Percentiles rank a stretch among this genome's conserved stretches.
Conservation (phyloP, 2,113 vertebrate species). For the Corapipo altera region DNA sequence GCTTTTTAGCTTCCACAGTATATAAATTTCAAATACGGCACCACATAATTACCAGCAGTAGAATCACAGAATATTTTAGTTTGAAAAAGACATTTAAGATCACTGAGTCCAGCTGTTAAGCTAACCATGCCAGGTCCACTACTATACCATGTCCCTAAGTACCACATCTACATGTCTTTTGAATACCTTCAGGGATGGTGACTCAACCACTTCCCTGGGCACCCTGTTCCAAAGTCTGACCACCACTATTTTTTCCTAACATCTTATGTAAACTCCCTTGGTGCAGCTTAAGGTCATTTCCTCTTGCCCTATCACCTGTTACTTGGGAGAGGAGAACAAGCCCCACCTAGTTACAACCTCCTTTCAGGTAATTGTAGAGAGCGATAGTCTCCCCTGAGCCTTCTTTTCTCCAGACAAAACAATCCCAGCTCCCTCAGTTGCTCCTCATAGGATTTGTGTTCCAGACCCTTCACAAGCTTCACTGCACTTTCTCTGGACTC, state of each 20-base stretch:
- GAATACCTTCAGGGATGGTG: rapidly evolving
- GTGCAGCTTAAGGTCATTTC: neutral
- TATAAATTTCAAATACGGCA: neutral
- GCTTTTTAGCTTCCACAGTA: neutral
- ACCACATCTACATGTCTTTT: neutral
- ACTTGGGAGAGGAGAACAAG: neutral
- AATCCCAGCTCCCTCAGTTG: neutral
- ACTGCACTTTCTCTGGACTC: neutral
- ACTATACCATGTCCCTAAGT: neutral
- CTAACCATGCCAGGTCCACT: neutral
- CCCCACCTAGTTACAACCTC: neutral
- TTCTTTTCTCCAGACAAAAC: neutral
- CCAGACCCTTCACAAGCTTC: neutral
- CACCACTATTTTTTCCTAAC: neutral
- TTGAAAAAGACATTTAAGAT: neutral
- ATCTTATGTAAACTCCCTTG: neutral
- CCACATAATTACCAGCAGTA: neutral
- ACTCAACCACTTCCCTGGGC: neutral
- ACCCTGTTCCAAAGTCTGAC: neutral
- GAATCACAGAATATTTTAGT: neutral
- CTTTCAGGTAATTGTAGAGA: neutral
- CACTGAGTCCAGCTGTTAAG: neutral
- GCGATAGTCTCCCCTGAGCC: neutral
- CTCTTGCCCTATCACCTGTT: neutral
- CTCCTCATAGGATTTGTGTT: neutral